Base-by-base conservation (phyloP, 2,113 vertebrate species). In the Carlito syrichta region DNA sequence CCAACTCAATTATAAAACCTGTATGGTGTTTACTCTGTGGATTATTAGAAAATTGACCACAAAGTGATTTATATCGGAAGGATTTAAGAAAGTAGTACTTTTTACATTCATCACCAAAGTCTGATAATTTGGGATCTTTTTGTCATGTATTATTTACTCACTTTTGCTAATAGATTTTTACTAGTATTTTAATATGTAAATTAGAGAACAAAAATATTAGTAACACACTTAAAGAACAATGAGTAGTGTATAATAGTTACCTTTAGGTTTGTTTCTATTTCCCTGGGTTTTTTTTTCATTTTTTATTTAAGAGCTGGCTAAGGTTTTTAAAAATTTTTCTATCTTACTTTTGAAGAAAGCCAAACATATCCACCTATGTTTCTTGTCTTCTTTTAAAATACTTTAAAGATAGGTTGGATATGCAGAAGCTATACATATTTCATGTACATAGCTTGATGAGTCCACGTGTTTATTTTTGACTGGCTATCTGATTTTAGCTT, bases 391-490 rank as follows among this genome's bases (percentile, higher is more conserved):
- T 73, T 73, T 16, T 25, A 82, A 88, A 50, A 5, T 30, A 66
- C 79, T 92, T 56, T 58, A 54, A 93, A 25, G 20, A 8, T 83
- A 35, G 43, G 22, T 69, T n/a, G 58, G 56, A 43, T 1, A 25
- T 82, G 77, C 3, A 40, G 52, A 76, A 77, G 20, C 23, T 23
- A 2, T 38, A 48, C 13, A 16, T 38, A 48, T 43, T 88, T 88
- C 56, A 66, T 58, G 6, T 50, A 69, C 43, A 27, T 69, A 84
- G 2, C 22, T 84, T 1, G 0, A 32, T 82, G 40, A 82, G 66
- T 60, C 23, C 8, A 56, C 60, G 7, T 91, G 48, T 95, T 81
- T 97, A 86, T 84, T 85, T 96, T 89, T 96, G 30, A 83, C 30
- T 48, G 3, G 19, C 3, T 95, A 19, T 89, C 32, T 89, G 82